Evolutionary conservation across 2,888 invertebrate genomes (phyloP).

Genomic region (Odontocolon sp.): DNA sequence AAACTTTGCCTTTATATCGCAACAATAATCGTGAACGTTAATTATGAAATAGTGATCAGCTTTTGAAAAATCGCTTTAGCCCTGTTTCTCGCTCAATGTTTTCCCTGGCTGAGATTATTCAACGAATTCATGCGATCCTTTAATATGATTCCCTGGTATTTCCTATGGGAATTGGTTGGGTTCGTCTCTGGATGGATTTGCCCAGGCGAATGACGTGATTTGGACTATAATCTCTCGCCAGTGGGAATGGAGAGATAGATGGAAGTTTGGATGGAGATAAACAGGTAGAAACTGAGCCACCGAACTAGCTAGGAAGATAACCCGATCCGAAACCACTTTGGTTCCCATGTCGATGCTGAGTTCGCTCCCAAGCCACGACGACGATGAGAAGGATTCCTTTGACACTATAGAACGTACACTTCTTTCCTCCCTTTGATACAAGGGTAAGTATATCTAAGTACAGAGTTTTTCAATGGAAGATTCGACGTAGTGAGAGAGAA

Average conservation of each 20-base stretch:
- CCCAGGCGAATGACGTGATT: constrained; percentile 33
- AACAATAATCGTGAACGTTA: not conserved
- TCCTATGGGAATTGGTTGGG: not conserved
- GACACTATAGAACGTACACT: constrained; percentile 6
- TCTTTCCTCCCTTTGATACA: not conserved
- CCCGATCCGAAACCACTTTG: constrained; percentile 6
- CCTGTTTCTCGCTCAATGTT: not conserved
- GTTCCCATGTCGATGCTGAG: not conserved
- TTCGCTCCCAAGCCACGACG: not conserved
- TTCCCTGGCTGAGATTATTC: not conserved
- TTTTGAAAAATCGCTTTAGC: not conserved
- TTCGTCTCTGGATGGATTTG: not conserved
- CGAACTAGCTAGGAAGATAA: constrained; percentile 12
- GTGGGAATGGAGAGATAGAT: not conserved
- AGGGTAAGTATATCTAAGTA: too few species aligned
- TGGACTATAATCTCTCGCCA: not conserved
- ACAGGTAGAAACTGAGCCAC: not conserved
- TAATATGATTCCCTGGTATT: not conserved
- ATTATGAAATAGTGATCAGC: not conserved
- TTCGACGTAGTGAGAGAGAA: too few species aligned
- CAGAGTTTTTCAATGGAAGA: too few species aligned
- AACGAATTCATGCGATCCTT: not conserved
- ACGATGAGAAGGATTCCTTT: constrained; percentile 7
- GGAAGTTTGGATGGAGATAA: not conserved
- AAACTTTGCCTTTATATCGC: not conserved